phyloP scores from a whole-genome alignment of 1,140 invertebrate genomes.

The Delia radicum region DNA sequence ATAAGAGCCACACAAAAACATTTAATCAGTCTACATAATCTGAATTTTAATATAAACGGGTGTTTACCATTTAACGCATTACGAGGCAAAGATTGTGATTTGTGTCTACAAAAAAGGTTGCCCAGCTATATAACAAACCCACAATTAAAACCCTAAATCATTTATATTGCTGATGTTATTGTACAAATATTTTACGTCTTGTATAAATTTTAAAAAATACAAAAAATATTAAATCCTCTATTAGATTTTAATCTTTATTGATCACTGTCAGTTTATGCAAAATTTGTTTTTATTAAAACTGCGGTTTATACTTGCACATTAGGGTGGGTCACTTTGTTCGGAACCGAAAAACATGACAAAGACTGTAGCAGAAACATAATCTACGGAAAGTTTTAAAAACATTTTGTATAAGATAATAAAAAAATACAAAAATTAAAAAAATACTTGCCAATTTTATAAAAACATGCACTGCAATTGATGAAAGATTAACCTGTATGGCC shows the following conservation, averaged over 20 bases:
- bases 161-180: neutral
- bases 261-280: neutral
- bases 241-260: neutral
- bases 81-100: neutral
- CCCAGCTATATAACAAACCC: neutral
- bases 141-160: constrained; percentile 7
- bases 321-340: no score
- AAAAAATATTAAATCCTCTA: neutral
- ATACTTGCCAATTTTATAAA: no score
- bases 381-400: no score
- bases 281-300: no score
- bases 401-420: no score
- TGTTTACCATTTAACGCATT: constrained; percentile 21
- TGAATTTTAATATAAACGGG: constrained; percentile 14
- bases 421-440: no score
- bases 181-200: neutral
- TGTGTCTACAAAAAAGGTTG: neutral
- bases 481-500: no score
- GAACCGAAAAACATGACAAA: no score
- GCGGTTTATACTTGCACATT: no score
- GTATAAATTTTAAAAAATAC: neutral
- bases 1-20: neutral
- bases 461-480: no score
- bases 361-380: no score
- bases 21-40: constrained; percentile 17